A percentile compares a stretch with the other conserved stretches of the same genome.
These are phyloP conservation scores for Cotesia typhae DNA, from an alignment of 1,140 invertebrate genomes.

Conservation along the genomic window DNA sequence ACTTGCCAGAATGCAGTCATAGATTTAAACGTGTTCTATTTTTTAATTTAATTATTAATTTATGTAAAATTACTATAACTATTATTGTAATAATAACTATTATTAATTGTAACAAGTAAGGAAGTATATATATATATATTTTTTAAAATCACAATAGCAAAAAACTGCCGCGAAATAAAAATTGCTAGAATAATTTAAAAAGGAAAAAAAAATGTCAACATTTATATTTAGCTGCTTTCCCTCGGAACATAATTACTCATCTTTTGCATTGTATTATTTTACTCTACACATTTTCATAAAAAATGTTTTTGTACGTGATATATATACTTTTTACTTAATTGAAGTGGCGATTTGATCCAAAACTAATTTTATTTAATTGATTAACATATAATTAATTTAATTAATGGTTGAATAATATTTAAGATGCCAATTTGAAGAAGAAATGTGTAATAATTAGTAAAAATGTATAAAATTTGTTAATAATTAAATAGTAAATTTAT, in stretches of 20 bases:
- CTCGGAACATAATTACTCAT: too few species aligned
- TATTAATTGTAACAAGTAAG: too few species aligned
- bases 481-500: conserved; percentile 59
- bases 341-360: not conserved
- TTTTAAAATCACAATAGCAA: too few species aligned
- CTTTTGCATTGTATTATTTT: too few species aligned
- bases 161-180: too few species aligned
- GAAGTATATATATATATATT: too few species aligned
- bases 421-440: conserved; percentile 41
- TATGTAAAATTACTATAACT: not conserved
- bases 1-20: conserved; percentile 11
- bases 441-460: conserved; percentile 31
- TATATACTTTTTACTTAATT: not conserved
- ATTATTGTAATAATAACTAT: not conserved
- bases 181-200: too few species aligned
- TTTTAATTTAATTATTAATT: not conserved
- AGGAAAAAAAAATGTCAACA: too few species aligned
- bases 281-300: too few species aligned
- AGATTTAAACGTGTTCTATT: not conserved
- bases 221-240: too few species aligned
- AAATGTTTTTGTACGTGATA: not conserved
- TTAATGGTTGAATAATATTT: conserved; percentile 58
- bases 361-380: conserved; percentile 20
- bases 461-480: conserved; percentile 59
- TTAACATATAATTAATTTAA: conserved; percentile 41